phyloP scores from a whole-genome alignment of 2,797 vertebrate species.

The Oryzias sinensis region DNA sequence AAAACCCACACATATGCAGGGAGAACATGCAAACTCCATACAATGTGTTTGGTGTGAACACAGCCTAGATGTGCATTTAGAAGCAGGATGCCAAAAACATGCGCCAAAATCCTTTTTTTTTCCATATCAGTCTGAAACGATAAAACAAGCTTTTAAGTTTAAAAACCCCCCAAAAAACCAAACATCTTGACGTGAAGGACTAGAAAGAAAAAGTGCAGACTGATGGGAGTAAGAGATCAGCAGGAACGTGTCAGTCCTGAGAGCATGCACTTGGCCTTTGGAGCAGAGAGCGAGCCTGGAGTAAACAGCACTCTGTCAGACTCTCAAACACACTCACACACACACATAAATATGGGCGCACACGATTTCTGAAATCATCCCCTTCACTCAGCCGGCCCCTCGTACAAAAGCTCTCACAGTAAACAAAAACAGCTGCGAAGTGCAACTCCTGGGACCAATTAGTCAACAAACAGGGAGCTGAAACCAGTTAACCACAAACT shows the following conservation, averaged over 20 bases:
- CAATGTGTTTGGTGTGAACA: too few relatives aligned
- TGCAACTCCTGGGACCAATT: slow-evolving; percentile 66
- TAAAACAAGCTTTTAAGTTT: too few relatives aligned
- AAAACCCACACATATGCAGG: too few relatives aligned
- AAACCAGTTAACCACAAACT: slow-evolving; percentile 52
- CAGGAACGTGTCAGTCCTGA: slow-evolving; percentile 24
- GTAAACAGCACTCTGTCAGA: slow-evolving; percentile 44
- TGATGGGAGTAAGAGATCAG: slow-evolving; percentile 21
- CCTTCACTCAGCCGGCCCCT: slow-evolving; percentile 18
- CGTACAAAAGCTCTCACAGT: slow-evolving; percentile 17
- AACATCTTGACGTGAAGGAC: background rate
- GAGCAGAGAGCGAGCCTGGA: slow-evolving; percentile 23
- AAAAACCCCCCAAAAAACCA: background rate
- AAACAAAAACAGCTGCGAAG: slow-evolving; percentile 59
- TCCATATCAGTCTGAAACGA: too few relatives aligned
- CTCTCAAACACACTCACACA: slow-evolving; percentile 17
- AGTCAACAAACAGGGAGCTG: slow-evolving; percentile 50
- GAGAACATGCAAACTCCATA: too few relatives aligned
- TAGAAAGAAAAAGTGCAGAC: background rate
- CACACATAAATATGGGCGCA: slow-evolving; percentile 4
- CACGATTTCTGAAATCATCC: slow-evolving; percentile 23
- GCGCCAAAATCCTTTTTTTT: too few relatives aligned
- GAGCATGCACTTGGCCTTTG: slow-evolving; percentile 29
- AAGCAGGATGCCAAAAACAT: too few relatives aligned
- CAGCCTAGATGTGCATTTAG: too few relatives aligned